Conservation (phyloP, 2,797 vertebrate genomes). For the Sebastes melanostomus region DNA sequence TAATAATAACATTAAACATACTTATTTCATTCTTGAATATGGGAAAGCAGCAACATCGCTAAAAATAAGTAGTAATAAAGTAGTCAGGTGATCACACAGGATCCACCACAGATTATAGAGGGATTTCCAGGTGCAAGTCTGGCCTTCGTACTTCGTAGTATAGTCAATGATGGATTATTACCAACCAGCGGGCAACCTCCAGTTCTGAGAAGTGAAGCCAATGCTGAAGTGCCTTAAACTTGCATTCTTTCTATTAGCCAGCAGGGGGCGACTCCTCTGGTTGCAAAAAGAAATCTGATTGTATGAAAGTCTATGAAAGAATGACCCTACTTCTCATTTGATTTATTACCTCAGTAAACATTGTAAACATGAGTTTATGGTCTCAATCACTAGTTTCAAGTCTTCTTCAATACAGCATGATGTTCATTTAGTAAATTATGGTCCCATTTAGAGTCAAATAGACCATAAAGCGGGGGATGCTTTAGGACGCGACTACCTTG, state of each 20-base stretch:
- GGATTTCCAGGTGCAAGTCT: not conserved
- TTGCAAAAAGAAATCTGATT: too few relatives aligned
- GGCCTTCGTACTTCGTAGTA: not conserved
- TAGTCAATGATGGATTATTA: not conserved
- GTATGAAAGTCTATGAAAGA: too few relatives aligned
- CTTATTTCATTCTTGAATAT: not conserved
- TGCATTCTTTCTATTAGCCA: too few relatives aligned
- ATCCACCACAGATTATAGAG: not conserved
- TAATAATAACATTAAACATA: not conserved
- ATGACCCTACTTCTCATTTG: too few relatives aligned
- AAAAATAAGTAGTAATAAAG: not conserved
- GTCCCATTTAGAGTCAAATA: not conserved
- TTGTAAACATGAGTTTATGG: too few relatives aligned
- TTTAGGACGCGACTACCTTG: too few relatives aligned
- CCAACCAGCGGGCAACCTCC: accelerated
- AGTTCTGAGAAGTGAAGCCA: too few relatives aligned
- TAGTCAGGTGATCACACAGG: not conserved
- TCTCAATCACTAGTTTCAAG: too few relatives aligned
- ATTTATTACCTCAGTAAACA: too few relatives aligned
- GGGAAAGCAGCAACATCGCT: not conserved
- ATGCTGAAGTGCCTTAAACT: too few relatives aligned
- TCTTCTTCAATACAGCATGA: too few relatives aligned
- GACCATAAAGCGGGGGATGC: accelerated
- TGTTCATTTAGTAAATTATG: not conserved
- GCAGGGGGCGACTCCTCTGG: too few relatives aligned